A percentile compares a stretch with the other conserved stretches of the same genome.
These are phyloP conservation scores for Artemisiospiza belli DNA, from an alignment of 2,113 vertebrate species.

Conservation along the genomic window DNA sequence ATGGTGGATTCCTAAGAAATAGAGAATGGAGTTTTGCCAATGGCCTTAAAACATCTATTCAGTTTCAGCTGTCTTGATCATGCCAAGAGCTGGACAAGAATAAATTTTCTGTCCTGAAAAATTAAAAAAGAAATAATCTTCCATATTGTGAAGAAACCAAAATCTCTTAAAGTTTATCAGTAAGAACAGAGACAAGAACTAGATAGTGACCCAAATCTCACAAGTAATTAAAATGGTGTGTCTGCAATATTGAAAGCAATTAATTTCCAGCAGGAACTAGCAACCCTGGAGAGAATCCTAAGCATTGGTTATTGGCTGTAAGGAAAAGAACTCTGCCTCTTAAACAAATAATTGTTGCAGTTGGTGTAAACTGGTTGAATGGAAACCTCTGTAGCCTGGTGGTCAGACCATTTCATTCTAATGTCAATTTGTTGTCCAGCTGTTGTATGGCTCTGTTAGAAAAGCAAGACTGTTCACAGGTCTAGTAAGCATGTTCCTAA, in stretches of 20 bases:
- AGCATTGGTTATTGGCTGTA: neutral
- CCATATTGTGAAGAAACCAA: neutral
- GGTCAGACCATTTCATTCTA: neutral
- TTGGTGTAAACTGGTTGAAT: neutral
- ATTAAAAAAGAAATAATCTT: neutral
- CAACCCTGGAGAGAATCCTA: neutral
- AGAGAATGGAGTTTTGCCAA: neutral
- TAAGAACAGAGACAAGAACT: neutral
- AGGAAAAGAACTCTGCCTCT: neutral
- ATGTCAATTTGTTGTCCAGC: neutral
- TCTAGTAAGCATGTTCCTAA: neutral
- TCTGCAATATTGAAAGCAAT: neutral
- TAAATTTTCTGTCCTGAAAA: conserved; percentile 2
- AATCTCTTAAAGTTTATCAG: neutral
- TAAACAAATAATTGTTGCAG: neutral
- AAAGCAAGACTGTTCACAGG: neutral
- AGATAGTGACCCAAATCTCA: neutral
- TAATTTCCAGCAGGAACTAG: neutral
- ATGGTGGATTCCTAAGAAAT: neutral
- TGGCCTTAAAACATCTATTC: neutral
- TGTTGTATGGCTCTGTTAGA: neutral
- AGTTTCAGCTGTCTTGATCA: neutral
- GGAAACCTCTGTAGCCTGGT: neutral
- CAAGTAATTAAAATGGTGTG: neutral
- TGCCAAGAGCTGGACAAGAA: neutral